Conservation (phyloP, 2,888 invertebrate genomes). For the Cerastis leucographa region DNA sequence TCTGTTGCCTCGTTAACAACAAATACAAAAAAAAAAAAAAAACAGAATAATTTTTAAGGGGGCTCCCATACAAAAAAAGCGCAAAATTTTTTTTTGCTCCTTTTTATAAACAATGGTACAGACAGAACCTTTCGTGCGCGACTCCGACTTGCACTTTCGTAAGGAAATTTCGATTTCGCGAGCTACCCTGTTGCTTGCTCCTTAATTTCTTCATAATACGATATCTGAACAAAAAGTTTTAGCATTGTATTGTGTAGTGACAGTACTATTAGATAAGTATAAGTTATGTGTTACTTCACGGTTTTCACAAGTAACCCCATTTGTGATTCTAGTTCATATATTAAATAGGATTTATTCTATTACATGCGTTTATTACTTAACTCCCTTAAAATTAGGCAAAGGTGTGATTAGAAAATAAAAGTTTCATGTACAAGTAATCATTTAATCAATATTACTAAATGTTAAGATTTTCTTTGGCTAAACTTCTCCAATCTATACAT, state of each 20-base stretch:
- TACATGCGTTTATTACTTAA: constrained; percentile 16
- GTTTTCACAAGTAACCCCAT: constrained; percentile 5
- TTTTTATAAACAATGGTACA: too few species aligned
- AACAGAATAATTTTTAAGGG: too few species aligned
- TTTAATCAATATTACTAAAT: constrained; percentile 64
- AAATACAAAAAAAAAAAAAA: too few species aligned
- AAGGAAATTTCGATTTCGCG: not conserved
- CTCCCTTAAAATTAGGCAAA: not conserved
- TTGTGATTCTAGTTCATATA: constrained; percentile 52
- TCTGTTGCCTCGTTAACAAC: too few species aligned
- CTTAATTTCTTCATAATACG: not conserved
- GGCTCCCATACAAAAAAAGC: too few species aligned
- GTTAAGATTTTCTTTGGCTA: constrained; percentile 78
- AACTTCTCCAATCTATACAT: constrained; percentile 64
- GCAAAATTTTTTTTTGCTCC: too few species aligned
- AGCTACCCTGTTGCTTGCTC: not conserved
- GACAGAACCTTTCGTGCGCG: too few species aligned
- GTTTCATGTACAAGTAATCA: constrained; percentile 42
- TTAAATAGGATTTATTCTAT: constrained; percentile 49
- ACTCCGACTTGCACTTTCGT: too few species aligned
- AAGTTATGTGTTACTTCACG: not conserved
- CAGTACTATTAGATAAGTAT: not conserved
- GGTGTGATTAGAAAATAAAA: not conserved
- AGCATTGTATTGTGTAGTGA: not conserved
- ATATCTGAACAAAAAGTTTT: not conserved